Base-by-base conservation (phyloP, 2,888 invertebrate genomes). In the Macroteleia sp. region DNA sequence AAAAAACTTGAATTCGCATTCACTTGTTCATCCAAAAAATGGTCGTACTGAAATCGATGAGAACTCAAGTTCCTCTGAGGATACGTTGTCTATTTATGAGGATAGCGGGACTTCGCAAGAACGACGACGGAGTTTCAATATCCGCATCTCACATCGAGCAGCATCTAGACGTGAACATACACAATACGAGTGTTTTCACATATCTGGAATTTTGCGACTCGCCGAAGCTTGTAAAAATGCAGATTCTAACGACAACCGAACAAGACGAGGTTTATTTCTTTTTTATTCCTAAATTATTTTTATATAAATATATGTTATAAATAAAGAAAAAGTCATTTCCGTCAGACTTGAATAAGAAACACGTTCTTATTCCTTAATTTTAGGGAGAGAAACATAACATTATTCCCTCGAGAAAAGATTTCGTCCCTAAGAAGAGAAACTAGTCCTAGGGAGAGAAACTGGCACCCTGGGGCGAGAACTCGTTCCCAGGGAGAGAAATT, bases 1-100 rank as follows among this genome's bases (percentile, higher is more conserved):
- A 52, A 93, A 94, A 52, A 95, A 95, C 83, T 92, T 97, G 28
- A 91, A 85, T 19, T 90, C 92, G 0, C 92, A n/a, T 20, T 14
- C 62, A 17, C 46, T n/a, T n/a, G n/a, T 50, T 5, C 92, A 42
- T 5, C 10, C 19, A 10, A 62, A 39, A 17, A 48, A 39, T 10
- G 22, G 36, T 14, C 42, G 44, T 12, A 50, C 6, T 12, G 67
- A 75, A 12, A 50, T 30, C 91, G 93, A 86, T 92, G 94, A 85
- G 92, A 93, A 84, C 93, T 95, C 91, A 89, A 93, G 79, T 91
- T 94, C 81, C 90, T 86, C 88, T n/a, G 85, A 86, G 2, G n/a
- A n/a, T n/a, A 75, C 81, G 2, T 34, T 75, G 4, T 8, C 14
- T 10, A 64, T 22, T 12, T 57, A 56, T 20, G 80, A 82, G 3